phyloP scores from a whole-genome alignment of 1,140 invertebrate species.

The Drosophila tropicalis region DNA sequence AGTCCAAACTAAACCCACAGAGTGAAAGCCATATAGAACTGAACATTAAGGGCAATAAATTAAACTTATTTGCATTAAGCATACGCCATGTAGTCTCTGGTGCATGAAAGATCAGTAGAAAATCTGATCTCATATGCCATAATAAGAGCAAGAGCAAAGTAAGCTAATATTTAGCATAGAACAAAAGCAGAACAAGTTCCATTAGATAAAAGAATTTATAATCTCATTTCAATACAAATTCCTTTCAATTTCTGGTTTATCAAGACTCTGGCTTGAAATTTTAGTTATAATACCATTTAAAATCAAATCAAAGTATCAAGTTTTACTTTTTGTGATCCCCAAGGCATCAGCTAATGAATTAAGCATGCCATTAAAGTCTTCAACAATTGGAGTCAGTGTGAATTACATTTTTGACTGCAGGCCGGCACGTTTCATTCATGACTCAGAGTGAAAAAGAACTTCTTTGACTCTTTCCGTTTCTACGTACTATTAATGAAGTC shows the following conservation, averaged over 20 bases:
- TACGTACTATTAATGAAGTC: not conserved
- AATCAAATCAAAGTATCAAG: not conserved
- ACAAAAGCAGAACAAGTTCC: not conserved
- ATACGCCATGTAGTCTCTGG: not conserved
- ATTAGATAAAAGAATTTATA: constrained; percentile 2
- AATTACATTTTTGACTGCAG: not conserved
- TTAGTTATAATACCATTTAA: not conserved
- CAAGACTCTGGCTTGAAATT: not conserved
- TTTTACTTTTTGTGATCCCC: not conserved
- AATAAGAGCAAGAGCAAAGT: not conserved
- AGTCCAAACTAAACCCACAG: constrained; percentile 27
- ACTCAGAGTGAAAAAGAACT: not conserved
- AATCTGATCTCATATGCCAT: constrained; percentile 6
- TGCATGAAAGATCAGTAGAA: not conserved
- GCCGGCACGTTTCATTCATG: not conserved
- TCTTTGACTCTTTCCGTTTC: not conserved
- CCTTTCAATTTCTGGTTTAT: constrained; percentile 4
- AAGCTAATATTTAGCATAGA: not conserved
- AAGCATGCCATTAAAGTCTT: not conserved
- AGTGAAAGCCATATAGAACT: constrained; percentile 16
- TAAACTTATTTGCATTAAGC: constrained; percentile 30
- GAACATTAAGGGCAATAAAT: not conserved
- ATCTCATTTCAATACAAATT: not conserved
- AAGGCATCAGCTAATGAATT: not conserved
- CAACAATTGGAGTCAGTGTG: not conserved